A percentile compares a stretch with the other conserved stretches of the same genome.
Conservation (phyloP, 92 coral and sea anemone species). For the Zoanthus sansibaricus region DNA sequence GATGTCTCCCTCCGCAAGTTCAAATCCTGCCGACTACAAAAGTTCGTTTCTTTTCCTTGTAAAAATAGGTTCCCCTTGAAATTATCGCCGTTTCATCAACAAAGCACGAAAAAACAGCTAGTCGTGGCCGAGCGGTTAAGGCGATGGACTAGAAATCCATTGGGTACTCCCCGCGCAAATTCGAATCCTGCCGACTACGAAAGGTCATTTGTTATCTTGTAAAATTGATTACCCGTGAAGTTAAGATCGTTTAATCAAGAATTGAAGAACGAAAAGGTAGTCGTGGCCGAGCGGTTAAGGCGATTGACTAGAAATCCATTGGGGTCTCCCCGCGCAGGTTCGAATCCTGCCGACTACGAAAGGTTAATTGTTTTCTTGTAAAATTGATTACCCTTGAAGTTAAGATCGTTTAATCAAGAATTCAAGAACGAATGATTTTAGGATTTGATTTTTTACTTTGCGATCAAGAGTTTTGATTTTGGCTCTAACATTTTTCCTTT, state of each 20-base stretch:
- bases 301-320: constrained; percentile 40
- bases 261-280: background rate
- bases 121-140: constrained; percentile 42
- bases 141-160: too few relatives aligned
- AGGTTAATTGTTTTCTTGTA: too few relatives aligned
- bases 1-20: constrained; percentile 45
- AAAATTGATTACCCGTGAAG: background rate
- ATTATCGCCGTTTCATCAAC: background rate
- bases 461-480: too few relatives aligned
- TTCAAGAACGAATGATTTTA: background rate
- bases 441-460: too few relatives aligned
- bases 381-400: too few relatives aligned
- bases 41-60: background rate
- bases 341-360: background rate
- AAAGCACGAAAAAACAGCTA: background rate
- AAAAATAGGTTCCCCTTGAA: background rate
- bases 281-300: constrained; percentile 58
- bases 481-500: too few relatives aligned
- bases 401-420: too few relatives aligned
- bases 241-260: too few relatives aligned
- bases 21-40: constrained; percentile 38
- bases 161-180: too few relatives aligned
- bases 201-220: too few relatives aligned
- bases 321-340: background rate
- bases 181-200: too few relatives aligned